Percentiles rank a stretch among this genome's conserved stretches.
phyloP scores from a whole-genome alignment of 2,888 invertebrate species.

The Serrognathus titanus region DNA sequence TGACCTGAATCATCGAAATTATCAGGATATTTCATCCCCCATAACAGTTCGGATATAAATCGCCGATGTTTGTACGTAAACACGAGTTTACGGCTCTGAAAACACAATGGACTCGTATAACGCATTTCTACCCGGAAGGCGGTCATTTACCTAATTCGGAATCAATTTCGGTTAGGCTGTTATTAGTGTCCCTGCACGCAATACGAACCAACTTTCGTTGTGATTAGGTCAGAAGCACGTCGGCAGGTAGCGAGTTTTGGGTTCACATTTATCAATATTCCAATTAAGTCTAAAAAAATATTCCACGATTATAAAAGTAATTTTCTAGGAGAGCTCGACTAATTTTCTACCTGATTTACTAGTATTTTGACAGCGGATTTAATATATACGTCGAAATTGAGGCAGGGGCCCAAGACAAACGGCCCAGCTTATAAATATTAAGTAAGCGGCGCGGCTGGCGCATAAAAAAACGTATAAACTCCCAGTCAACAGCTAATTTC shows the following conservation, averaged over 20 bases:
- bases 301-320: background rate
- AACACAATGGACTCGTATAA: background rate
- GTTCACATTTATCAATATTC: constrained; percentile 12
- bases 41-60: background rate
- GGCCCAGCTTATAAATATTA: constrained; percentile 24
- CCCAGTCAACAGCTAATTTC: constrained; percentile 38
- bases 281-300: constrained; percentile 9
- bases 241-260: background rate
- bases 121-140: background rate
- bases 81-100: background rate
- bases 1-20: background rate
- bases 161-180: constrained; percentile 4
- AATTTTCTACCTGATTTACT: constrained; percentile 9
- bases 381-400: constrained; percentile 6
- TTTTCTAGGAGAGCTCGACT: constrained; percentile 6
- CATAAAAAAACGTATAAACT: constrained; percentile 30
- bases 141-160: constrained; percentile 7
- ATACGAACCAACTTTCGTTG: background rate
- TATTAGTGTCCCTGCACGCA: background rate
- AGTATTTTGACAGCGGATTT: constrained; percentile 18
- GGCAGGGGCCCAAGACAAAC: constrained; percentile 21
- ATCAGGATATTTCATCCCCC: background rate
- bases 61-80: background rate
- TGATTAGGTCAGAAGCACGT: background rate
- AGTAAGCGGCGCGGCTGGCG: constrained; percentile 25